Evolutionary conservation across 2,888 invertebrate genomes (phyloP).

Genomic region (Bombylius discolor): DNA sequence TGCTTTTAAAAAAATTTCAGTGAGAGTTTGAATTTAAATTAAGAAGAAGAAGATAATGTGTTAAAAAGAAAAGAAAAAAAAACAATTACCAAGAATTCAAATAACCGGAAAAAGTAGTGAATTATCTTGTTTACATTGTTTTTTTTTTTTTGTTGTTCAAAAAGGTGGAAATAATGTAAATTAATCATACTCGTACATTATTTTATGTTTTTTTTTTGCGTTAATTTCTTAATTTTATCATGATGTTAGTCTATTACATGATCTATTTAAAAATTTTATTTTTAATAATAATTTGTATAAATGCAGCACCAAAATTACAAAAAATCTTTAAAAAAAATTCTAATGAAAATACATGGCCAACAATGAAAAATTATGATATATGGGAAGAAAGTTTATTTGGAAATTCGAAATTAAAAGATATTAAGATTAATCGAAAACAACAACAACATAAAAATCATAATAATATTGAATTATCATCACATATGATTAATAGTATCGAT

Average conservation of each 20-base stretch:
- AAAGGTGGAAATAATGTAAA: too few relatives aligned
- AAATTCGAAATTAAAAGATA: neutral
- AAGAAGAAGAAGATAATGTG: too few relatives aligned
- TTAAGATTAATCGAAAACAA: neutral
- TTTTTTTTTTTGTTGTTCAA: too few relatives aligned
- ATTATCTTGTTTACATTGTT: too few relatives aligned
- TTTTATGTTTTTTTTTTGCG: too few relatives aligned
- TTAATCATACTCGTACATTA: too few relatives aligned
- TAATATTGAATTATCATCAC: neutral
- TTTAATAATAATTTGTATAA: neutral
- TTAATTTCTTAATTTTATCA: too few relatives aligned
- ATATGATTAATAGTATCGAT: neutral
- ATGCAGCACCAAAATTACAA: neutral
- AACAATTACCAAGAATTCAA: too few relatives aligned
- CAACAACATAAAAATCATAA: neutral
- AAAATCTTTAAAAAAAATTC: neutral
- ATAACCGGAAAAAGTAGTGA: too few relatives aligned
- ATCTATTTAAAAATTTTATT: slow-evolving; percentile 1
- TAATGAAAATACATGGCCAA: slow-evolving; percentile 23
- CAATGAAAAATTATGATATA: slow-evolving; percentile 30
- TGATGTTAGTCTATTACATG: neutral
- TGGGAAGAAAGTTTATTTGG: slow-evolving; percentile 20
- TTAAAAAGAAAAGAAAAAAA: too few relatives aligned
- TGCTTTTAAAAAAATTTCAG: too few relatives aligned
- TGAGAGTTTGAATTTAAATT: too few relatives aligned